These are phyloP conservation scores for Drosophila pegasa DNA, from an alignment of 2,888 invertebrate species.

Conservation along the genomic window DNA sequence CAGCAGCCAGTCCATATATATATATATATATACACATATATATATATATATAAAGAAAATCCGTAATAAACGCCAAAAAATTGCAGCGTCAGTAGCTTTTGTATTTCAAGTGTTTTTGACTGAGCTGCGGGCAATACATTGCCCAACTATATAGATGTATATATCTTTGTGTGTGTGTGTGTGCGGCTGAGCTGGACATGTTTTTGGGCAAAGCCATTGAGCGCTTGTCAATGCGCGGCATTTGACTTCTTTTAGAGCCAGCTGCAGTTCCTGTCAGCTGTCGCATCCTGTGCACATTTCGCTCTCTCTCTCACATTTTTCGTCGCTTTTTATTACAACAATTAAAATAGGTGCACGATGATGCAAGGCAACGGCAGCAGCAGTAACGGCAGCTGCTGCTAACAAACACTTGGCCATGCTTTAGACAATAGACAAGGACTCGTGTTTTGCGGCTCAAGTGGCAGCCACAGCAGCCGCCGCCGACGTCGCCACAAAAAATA, in stretches of 20 bases:
- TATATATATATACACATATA: background rate
- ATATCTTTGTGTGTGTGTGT: constrained; percentile 9
- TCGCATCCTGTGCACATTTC: constrained; percentile 16
- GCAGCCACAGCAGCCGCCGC: constrained; percentile 56
- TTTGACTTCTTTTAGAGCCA: constrained; percentile 19
- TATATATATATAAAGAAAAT: constrained; percentile 49
- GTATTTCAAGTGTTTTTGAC: constrained; percentile 70
- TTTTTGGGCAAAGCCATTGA: constrained; percentile 45
- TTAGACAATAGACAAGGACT: constrained; percentile 79
- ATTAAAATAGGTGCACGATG: constrained; percentile 78
- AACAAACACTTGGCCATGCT: constrained; percentile 80
- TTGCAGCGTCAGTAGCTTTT: constrained; percentile 84
- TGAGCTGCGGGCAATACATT: constrained; percentile 32
- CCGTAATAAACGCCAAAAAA: constrained; percentile 81
- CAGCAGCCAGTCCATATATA: constrained; percentile 27
- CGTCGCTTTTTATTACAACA: constrained; percentile 63
- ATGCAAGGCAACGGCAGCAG: constrained; percentile 43
- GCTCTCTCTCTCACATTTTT: constrained; percentile 38
- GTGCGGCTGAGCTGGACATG: constrained; percentile 42
- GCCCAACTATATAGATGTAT: constrained; percentile 19
- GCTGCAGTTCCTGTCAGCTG: constrained; percentile 41
- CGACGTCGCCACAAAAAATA: constrained; percentile 37
- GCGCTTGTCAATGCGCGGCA: constrained; percentile 43
- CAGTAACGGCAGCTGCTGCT: constrained; percentile 46
- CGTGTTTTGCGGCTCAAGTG: constrained; percentile 78